phyloP scores from a whole-genome alignment of 2,888 invertebrate species.

The Julus scanicus region DNA sequence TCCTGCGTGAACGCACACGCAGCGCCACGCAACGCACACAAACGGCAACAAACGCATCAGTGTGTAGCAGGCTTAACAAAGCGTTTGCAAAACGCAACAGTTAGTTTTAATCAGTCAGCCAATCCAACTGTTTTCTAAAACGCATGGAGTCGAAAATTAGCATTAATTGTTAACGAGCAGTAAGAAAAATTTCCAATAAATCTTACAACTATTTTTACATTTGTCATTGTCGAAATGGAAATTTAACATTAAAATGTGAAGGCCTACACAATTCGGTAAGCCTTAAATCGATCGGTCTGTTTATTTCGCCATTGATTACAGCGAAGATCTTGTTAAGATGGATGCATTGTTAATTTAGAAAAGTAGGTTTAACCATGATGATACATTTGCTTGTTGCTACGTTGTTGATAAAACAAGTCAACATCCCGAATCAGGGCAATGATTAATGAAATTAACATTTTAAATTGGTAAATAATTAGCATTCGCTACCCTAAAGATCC shows the following conservation, averaged over 20 bases:
- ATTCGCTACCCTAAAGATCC: not conserved
- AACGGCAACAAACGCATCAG: not conserved
- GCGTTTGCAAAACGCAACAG: not conserved
- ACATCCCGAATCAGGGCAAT: no score
- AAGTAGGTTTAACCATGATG: no score
- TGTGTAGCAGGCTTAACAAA: not conserved
- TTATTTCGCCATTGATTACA: not conserved
- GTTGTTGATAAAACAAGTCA: not conserved
- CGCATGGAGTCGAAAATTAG: not conserved
- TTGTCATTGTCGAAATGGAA: not conserved
- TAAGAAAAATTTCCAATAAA: not conserved
- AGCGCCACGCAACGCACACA: no score
- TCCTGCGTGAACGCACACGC: no score
- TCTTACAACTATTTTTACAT: not conserved
- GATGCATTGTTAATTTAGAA: no score
- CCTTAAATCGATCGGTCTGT: not conserved
- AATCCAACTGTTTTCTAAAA: not conserved
- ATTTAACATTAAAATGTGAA: not conserved
- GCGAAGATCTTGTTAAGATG: not conserved
- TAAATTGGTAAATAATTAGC: not conserved
- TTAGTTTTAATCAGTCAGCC: not conserved
- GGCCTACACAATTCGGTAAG: not conserved
- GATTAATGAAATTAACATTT: not conserved
- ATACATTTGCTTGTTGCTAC: no score
- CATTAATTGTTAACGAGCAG: not conserved